Evolutionary conservation across 2,888 invertebrate genomes (phyloP).

Genomic region (Scaptomyza cyrtandrae): DNA sequence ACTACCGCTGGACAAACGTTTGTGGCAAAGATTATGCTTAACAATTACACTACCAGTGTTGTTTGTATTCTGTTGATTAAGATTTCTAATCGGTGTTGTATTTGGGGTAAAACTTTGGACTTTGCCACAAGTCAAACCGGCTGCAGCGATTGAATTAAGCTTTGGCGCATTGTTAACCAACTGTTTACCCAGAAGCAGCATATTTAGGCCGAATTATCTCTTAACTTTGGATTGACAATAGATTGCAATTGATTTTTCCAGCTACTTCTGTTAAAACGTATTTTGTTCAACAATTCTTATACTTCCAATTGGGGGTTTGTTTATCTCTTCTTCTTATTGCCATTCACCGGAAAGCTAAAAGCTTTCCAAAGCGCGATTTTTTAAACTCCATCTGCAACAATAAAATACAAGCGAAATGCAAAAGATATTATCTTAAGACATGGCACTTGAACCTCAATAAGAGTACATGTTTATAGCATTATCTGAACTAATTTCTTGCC

Average conservation of each 20-base stretch:
- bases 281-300: background rate
- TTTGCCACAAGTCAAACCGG: conserved; percentile 50
- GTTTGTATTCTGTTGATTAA: conserved; percentile 50
- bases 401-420: no score
- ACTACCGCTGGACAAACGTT: conserved; percentile 56
- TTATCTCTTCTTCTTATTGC: conserved; percentile 28
- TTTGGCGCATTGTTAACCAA: conserved; percentile 39
- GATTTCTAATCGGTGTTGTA: conserved; percentile 41
- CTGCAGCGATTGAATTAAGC: conserved; percentile 17
- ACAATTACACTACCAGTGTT: conserved; percentile 32
- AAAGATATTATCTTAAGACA: no score
- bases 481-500: no score
- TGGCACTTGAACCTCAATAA: no score
- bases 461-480: no score
- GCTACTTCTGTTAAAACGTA: background rate
- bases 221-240: background rate
- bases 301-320: conserved; percentile 26
- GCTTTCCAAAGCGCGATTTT: conserved; percentile 42
- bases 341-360: conserved; percentile 47
- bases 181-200: conserved; percentile 58
- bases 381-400: conserved; percentile 1
- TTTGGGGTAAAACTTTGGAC: conserved; percentile 65
- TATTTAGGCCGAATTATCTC: background rate
- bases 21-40: conserved; percentile 60
- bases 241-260: conserved; percentile 30